phyloP scores from a whole-genome alignment of 2,888 invertebrate species.

The Rhamnusium bicolor region DNA sequence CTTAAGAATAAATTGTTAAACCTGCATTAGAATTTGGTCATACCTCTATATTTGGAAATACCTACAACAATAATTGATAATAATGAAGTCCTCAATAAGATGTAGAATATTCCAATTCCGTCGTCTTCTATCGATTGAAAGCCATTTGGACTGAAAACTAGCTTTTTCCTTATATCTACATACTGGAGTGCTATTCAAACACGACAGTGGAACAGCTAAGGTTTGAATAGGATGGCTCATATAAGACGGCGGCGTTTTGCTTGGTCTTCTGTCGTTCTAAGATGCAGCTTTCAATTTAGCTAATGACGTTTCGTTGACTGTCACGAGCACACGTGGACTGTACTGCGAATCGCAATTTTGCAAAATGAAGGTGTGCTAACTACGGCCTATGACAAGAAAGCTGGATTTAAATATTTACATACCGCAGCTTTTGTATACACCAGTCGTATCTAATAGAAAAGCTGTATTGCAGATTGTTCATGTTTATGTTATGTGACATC shows the following conservation, averaged over 20 bases:
- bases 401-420: constrained; percentile 19
- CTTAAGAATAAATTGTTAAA: constrained; percentile 9
- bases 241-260: constrained; percentile 43
- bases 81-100: constrained; percentile 55
- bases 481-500: not conserved
- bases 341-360: constrained; percentile 67
- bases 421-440: constrained; percentile 4
- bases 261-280: constrained; percentile 66
- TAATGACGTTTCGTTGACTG: constrained; percentile 72
- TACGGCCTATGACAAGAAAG: constrained; percentile 37
- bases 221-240: constrained; percentile 52
- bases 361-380: constrained; percentile 64
- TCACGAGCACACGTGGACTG: constrained; percentile 70
- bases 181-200: constrained; percentile 71
- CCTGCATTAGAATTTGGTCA: constrained; percentile 24
- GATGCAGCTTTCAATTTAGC: constrained; percentile 72
- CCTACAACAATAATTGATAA: constrained; percentile 49
- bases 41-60: constrained; percentile 17
- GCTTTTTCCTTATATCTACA: constrained; percentile 68
- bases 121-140: constrained; percentile 65
- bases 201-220: constrained; percentile 61
- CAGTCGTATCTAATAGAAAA: not conserved
- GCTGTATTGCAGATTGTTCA: not conserved
- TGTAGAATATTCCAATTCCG: constrained; percentile 50
- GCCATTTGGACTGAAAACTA: constrained; percentile 68